Base-by-base conservation (phyloP, 2,797 vertebrate genomes). In the Staurois parvus region DNA sequence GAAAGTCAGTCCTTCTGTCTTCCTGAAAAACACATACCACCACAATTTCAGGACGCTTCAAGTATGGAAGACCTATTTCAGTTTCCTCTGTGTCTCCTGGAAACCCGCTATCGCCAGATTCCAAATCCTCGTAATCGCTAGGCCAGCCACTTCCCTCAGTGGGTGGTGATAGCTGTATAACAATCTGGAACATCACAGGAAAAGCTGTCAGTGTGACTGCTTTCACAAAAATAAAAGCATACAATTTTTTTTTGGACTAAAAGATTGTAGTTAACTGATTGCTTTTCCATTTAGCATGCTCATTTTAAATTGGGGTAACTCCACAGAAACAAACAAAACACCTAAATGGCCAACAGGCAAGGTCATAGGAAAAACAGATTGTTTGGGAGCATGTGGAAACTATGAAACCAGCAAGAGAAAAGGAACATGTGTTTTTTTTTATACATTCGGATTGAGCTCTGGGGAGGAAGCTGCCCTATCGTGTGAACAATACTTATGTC, bases 141-240 rank as follows among this genome's bases (percentile, higher is more conserved):
- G 90, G 92, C 89, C 94, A 93, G 32, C 96, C 96, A 0, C 97
- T 98, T 89, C 95, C 95, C 79, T 97, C 96, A 85, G 92, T 94
- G 12, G 90, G 89, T 76, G 96, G 91, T n/a, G 93, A 91, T n/a
- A 93, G 90, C 90, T 94, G 96, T 89, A 99, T 96, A 83, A 96
- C 83, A 88, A 99, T 94, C 98, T 99, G 93, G 77, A 89, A 87
- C 90, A 88, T 56, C 88, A 88, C 56, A 73, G 80, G 88, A 87
- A 86, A 78, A n/a, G 74, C 85, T 83, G 85, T 83, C 85, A 87
- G 81, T 75, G 75, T 78, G 75, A 87, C 75, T 26, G 85, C 75
- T 87, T 79, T 64, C 56, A 79, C 11, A 64, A 70, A 74, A 85
- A 69, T 21, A 88, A 30, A 66, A 82, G 37, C 66, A 69, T 48